Evolutionary conservation across 2,888 invertebrate species (phyloP).

Genomic region (Nomada hirtipes): DNA sequence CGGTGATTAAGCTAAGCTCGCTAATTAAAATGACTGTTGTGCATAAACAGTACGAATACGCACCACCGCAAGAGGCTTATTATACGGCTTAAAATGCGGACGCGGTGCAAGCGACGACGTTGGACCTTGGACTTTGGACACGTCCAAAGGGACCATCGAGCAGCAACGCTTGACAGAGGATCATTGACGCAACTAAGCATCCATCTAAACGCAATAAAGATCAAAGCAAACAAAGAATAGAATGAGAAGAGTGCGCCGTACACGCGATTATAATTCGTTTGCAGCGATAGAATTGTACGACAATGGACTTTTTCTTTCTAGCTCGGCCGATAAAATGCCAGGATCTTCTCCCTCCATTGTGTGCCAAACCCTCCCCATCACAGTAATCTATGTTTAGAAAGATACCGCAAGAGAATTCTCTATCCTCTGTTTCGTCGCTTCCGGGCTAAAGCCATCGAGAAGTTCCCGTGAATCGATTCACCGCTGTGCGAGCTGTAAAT

Average conservation of each 20-base stretch:
- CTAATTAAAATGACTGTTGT: conserved; percentile 64
- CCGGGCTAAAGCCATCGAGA: conserved; percentile 41
- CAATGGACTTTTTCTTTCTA: conserved; percentile 70
- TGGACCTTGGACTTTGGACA: conserved; percentile 58
- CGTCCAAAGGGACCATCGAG: conserved; percentile 49
- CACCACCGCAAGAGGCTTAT: conserved; percentile 64
- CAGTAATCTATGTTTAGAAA: conserved; percentile 27
- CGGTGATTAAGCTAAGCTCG: background rate
- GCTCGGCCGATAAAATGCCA: conserved; percentile 66
- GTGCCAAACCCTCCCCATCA: conserved; percentile 29
- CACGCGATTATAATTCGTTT: background rate
- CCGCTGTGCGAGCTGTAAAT: conserved; percentile 75
- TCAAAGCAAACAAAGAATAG: conserved; percentile 9
- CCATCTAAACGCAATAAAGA: conserved; percentile 7
- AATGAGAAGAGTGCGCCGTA: background rate
- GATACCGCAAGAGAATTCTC: conserved; percentile 2
- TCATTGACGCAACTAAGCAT: conserved; percentile 28
- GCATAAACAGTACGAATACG: conserved; percentile 74
- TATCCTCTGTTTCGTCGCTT: background rate
- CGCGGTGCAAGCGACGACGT: conserved; percentile 39
- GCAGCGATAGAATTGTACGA: conserved; percentile 28
- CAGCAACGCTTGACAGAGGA: conserved; percentile 60
- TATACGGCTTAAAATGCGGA: conserved; percentile 62
- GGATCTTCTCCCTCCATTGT: conserved; percentile 32
- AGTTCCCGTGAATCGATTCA: conserved; percentile 47